Conservation (phyloP, 2,888 invertebrate species). For the Coelinius sp. region DNA sequence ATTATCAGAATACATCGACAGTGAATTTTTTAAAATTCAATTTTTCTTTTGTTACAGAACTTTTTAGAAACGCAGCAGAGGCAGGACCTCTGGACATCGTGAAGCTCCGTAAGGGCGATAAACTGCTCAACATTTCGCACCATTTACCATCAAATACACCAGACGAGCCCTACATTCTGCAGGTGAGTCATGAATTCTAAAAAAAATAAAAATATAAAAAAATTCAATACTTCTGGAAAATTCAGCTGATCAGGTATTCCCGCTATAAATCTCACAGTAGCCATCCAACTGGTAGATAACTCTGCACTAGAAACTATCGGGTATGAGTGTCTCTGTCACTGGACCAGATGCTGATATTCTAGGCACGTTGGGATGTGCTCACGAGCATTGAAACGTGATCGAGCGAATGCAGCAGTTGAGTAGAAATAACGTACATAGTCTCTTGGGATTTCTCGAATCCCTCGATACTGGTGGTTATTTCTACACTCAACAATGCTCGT, state of each 20-base stretch:
- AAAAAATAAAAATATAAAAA: neutral
- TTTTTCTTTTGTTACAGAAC: slow-evolving; percentile 73
- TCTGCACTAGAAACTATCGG: neutral
- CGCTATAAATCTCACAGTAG: neutral
- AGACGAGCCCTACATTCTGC: slow-evolving; percentile 73
- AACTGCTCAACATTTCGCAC: slow-evolving; percentile 76
- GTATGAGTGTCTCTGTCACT: neutral
- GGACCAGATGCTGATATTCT: slow-evolving; percentile 3
- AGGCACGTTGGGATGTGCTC: slow-evolving; percentile 6
- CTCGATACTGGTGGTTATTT: neutral
- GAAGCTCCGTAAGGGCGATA: slow-evolving; percentile 76
- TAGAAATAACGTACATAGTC: neutral
- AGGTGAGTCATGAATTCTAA: slow-evolving; percentile 62
- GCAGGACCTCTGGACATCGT: slow-evolving; percentile 79
- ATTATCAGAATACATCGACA: too few species aligned
- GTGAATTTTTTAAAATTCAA: too few species aligned
- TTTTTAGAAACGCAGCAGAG: slow-evolving; percentile 79
- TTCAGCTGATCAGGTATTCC: slow-evolving; percentile 1
- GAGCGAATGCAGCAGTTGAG: neutral
- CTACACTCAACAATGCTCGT: neutral
- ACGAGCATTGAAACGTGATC: neutral
- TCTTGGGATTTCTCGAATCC: slow-evolving; percentile 1
- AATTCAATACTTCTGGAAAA: neutral
- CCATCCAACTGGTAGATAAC: neutral
- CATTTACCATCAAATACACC: slow-evolving; percentile 74